Percentiles rank a stretch among this genome's conserved stretches.
Evolutionary conservation across 2,888 invertebrate species (phyloP).

Genomic region (Scaptodrosophila latifasciaeformis): DNA sequence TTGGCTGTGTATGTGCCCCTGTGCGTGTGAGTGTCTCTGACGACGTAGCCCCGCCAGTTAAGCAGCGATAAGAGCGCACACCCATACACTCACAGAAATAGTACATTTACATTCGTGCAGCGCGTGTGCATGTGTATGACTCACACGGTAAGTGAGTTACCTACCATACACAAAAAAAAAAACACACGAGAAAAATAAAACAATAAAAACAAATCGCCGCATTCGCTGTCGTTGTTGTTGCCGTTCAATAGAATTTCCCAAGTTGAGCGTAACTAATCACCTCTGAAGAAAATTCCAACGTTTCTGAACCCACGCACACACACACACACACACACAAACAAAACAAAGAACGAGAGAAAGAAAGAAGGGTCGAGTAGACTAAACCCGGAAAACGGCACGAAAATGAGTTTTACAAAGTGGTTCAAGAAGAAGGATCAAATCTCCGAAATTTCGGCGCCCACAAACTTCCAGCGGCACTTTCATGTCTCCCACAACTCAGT

Average conservation of each 20-base stretch:
- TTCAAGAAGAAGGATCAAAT: constrained; percentile 75
- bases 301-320: constrained; percentile 4
- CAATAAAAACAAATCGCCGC: constrained; percentile 36
- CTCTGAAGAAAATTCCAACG: constrained; percentile 46
- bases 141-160: constrained; percentile 46
- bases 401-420: constrained; percentile 73
- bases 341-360: constrained; percentile 9
- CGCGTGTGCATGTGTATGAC: constrained; percentile 50
- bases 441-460: constrained; percentile 85
- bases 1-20: too few species aligned
- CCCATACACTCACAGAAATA: constrained; percentile 8
- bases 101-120: constrained; percentile 11
- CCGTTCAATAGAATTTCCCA: constrained; percentile 54
- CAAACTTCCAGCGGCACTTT: constrained; percentile 88
- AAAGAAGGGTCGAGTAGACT: constrained; percentile 5
- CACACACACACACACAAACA: neutral
- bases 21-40: too few species aligned
- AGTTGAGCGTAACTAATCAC: constrained; percentile 56
- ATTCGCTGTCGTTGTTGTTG: constrained; percentile 24
- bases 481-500: constrained; percentile 90
- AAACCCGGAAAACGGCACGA: constrained; percentile 31
- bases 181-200: constrained; percentile 41
- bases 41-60: too few species aligned
- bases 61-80: constrained; percentile 42
- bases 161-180: constrained; percentile 53